Evolutionary conservation across 2,888 invertebrate genomes (phyloP).

Genomic region (Leucophenga montana): DNA sequence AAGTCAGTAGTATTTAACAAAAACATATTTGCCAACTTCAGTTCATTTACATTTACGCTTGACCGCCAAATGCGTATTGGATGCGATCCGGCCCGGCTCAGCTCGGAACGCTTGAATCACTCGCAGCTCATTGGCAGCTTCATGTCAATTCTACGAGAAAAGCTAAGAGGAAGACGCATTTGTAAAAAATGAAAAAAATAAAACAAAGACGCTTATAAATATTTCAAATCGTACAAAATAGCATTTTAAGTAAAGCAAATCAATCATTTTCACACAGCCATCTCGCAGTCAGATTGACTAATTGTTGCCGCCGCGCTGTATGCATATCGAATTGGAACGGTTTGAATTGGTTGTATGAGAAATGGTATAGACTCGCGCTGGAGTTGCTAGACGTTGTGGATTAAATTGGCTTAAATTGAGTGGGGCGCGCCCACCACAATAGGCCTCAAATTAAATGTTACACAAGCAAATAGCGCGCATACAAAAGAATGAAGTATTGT

Average conservation of each 20-base stretch:
- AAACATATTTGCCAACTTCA: conserved; percentile 53
- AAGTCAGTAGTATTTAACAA: conserved; percentile 22
- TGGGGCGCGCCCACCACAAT: conserved; percentile 13
- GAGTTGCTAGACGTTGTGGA: neutral
- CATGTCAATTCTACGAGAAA: conserved; percentile 1
- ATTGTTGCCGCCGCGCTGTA: conserved; percentile 37
- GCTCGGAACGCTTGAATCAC: conserved; percentile 35
- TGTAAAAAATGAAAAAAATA: neutral
- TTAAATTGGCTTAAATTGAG: neutral
- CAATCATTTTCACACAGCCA: conserved; percentile 52
- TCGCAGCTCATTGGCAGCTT: conserved; percentile 14
- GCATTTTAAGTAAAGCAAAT: conserved; percentile 60
- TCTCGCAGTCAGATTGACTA: conserved; percentile 16
- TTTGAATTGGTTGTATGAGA: neutral
- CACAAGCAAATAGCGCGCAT: neutral
- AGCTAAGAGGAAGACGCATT: neutral
- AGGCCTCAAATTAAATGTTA: conserved; percentile 8
- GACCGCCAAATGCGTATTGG: conserved; percentile 23
- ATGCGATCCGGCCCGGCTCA: conserved; percentile 34
- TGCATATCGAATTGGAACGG: conserved; percentile 4
- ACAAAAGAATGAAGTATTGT: conserved; percentile 14
- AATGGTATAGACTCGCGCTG: too few species aligned
- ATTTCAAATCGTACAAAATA: conserved; percentile 55
- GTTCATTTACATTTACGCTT: conserved; percentile 54
- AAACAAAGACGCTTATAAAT: conserved; percentile 26